phyloP scores from a whole-genome alignment of 2,113 vertebrate species.

The Hippopotamus amphibius region DNA sequence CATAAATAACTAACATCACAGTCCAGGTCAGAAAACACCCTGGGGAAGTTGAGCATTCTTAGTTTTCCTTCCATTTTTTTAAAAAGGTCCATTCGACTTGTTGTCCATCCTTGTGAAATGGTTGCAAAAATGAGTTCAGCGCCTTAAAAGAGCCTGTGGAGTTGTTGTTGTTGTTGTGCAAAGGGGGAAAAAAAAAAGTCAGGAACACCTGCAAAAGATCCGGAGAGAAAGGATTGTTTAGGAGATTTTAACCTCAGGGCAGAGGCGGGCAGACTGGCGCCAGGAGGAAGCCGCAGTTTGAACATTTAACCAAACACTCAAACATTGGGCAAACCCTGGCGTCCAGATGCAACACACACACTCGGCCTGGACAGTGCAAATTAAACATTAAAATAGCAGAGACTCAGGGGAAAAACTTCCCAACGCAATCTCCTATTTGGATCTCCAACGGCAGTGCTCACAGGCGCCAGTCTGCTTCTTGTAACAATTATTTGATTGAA shows the following conservation, averaged over 20 bases:
- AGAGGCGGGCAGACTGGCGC: slow-evolving; percentile 98
- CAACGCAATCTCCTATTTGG: slow-evolving; percentile 89
- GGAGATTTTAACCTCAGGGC: slow-evolving; percentile 93
- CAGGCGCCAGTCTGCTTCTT: slow-evolving; percentile 93
- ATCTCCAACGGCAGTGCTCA: slow-evolving; percentile 89
- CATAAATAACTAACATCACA: slow-evolving; percentile 97
- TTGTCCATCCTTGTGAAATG: slow-evolving; percentile 84
- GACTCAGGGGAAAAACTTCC: slow-evolving; percentile 84
- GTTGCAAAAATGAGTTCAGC: slow-evolving; percentile 88
- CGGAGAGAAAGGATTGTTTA: slow-evolving; percentile 95
- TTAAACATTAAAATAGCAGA: slow-evolving; percentile 84
- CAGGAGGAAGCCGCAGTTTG: slow-evolving; percentile 98
- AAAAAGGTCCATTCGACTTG: slow-evolving; percentile 84
- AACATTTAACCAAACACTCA: slow-evolving; percentile 98
- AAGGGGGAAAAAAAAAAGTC: slow-evolving; percentile 84
- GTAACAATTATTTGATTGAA: slow-evolving; percentile 92
- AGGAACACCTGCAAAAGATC: slow-evolving; percentile 99
- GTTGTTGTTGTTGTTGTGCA: slow-evolving; percentile 84
- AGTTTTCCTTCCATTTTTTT: slow-evolving; percentile 76
- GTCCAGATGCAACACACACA: slow-evolving; percentile 93
- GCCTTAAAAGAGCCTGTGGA: slow-evolving; percentile 88
- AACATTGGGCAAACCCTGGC: slow-evolving; percentile 95
- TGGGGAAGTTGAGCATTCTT: slow-evolving; percentile 91
- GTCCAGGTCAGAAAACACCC: slow-evolving; percentile 91
- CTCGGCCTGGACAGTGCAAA: slow-evolving; percentile 75